Evolutionary conservation across 2,797 vertebrate genomes (phyloP).

Genomic region (Pangasius macronema): DNA sequence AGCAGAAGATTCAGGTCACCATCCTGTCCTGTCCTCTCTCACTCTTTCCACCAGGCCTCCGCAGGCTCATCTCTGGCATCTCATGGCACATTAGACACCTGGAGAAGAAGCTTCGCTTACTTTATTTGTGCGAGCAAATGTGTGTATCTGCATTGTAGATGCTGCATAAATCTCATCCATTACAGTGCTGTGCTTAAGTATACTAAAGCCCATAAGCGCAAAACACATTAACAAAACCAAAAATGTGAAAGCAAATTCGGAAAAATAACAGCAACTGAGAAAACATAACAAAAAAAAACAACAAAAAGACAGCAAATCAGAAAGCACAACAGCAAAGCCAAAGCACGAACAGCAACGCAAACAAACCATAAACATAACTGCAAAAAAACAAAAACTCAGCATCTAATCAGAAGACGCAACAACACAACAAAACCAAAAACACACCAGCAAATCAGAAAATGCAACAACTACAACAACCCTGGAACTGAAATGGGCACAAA

Average conservation of each 20-base stretch:
- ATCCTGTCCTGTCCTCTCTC: neutral
- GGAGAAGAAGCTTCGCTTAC: slow-evolving; percentile 44
- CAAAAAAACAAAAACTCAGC: too few relatives aligned
- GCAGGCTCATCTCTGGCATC: too few relatives aligned
- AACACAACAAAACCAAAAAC: neutral
- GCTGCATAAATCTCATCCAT: neutral
- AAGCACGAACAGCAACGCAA: neutral
- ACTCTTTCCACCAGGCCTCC: slow-evolving; percentile 11
- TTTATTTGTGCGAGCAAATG: neutral
- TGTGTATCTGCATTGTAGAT: slow-evolving; percentile 22
- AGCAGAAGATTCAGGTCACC: slow-evolving; percentile 17
- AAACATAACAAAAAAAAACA: neutral
- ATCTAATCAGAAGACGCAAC: too few relatives aligned
- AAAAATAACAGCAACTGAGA: neutral
- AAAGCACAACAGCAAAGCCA: neutral
- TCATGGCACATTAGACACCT: slow-evolving; percentile 73
- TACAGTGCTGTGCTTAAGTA: neutral
- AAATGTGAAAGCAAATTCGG: neutral
- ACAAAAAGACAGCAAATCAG: neutral
- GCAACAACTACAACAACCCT: neutral
- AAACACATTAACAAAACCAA: neutral
- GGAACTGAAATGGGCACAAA: neutral
- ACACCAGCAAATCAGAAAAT: neutral
- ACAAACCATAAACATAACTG: neutral
- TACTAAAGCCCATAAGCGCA: neutral